These are phyloP conservation scores for Drosophila limbata DNA, from an alignment of 2,888 invertebrate genomes.

Conservation along the genomic window DNA sequence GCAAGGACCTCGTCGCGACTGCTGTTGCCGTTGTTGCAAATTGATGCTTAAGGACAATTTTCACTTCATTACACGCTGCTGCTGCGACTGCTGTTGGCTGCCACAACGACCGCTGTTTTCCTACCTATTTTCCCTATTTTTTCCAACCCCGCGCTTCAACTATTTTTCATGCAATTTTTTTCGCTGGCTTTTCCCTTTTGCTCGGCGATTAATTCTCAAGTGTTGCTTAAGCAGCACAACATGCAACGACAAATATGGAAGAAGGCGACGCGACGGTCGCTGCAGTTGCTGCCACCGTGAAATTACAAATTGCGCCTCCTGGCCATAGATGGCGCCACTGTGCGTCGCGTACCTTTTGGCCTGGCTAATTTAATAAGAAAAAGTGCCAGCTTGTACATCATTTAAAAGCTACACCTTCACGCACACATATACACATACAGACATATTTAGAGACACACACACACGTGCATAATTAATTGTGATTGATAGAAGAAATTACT, in stretches of 20 bases:
- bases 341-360: constrained; percentile 60
- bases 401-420: constrained; percentile 48
- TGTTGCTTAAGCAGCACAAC: constrained; percentile 57
- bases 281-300: constrained; percentile 57
- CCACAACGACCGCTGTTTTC: constrained; percentile 2
- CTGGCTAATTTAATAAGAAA: constrained; percentile 76
- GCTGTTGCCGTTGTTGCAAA: constrained; percentile 70
- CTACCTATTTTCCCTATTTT: constrained; percentile 15
- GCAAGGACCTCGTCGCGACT: constrained; percentile 36
- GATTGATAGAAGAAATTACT: constrained; percentile 81
- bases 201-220: constrained; percentile 65
- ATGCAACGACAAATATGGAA: constrained; percentile 37
- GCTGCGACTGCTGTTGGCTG: constrained; percentile 3
- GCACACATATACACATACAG: constrained; percentile 17
- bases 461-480: constrained; percentile 77
- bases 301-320: constrained; percentile 70
- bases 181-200: constrained; percentile 4
- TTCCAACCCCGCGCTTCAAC: constrained; percentile 26
- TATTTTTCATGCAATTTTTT: constrained; percentile 56
- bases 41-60: constrained; percentile 84
- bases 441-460: constrained; percentile 21
- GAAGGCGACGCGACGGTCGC: background rate
- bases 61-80: constrained; percentile 80
- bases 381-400: constrained; percentile 61
- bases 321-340: constrained; percentile 47